Evolutionary conservation across 2,888 invertebrate species (phyloP), one percentile per base, ranked within the genome.

Genomic region (Smittia aterrima): DNA sequence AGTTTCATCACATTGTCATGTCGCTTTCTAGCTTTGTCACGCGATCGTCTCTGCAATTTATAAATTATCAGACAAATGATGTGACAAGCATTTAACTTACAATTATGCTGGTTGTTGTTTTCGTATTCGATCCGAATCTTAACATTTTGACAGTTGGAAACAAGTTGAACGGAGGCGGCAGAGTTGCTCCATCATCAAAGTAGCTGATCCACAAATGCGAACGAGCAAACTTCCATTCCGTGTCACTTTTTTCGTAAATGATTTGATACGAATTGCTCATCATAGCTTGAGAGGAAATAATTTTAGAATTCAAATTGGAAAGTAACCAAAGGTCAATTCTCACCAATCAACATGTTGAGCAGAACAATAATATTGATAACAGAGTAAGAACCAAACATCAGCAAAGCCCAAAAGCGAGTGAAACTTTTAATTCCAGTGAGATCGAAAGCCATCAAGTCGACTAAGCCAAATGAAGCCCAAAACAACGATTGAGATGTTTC

Each of bases 261-360:
- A 96, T 93, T 84, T 97, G 96, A 84, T 98, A 98, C 0, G 97
- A 98, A 83, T 96, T 98, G 75, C 96, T 96, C 97, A 98, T 98
- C 98, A 98, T 98, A 80, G 98, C 98, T 81, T 88, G 25, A 98
- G 87, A 0, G 98, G n/a, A 98, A 78, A 66, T 66, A 9, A 32
- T 6, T 3, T 32, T 32, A 32, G 9, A 32, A 9, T 32, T 32
- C 3, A 32, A 6, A 32, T 32, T n/a, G n/a, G n/a, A 32, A 6
- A 32, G 9, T 6, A 32, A 32, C 32, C 9, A 32, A 32, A 6
- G 9, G 9, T 32, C 9, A 6, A 32, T 9, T 32, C 32, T 32
- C 32, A 32, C 32, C 58, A 16, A 64, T 64, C 27, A 64, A 20
- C 64, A 64, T 64, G 27, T 64, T 64, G 1, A 64, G 64, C 11